These are phyloP conservation scores for Xanthostigma xanthostigma DNA, from an alignment of 2,888 invertebrate species.

Conservation along the genomic window DNA sequence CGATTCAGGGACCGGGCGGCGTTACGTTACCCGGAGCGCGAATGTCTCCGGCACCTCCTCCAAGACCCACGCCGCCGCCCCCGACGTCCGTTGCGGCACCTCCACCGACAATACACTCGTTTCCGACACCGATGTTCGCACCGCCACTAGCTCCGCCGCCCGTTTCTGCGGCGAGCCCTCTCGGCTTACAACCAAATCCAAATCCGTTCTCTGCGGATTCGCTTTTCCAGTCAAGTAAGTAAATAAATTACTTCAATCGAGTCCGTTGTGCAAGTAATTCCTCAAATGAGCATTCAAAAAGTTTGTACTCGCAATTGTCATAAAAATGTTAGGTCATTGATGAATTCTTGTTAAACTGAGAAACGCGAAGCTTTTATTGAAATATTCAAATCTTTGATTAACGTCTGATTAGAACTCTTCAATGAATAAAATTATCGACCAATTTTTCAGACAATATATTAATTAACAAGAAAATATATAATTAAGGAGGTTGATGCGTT, in stretches of 20 bases:
- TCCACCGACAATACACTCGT: slow-evolving; percentile 27
- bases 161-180: slow-evolving; percentile 46
- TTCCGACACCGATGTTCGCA: slow-evolving; percentile 34
- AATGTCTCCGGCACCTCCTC: slow-evolving; percentile 28
- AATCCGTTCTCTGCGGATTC: slow-evolving; percentile 82
- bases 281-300: too few relatives aligned
- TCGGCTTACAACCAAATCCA: slow-evolving; percentile 57
- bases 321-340: too few relatives aligned
- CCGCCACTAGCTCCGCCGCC: slow-evolving; percentile 36
- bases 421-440: too few relatives aligned
- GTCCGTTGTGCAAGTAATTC: too few relatives aligned
- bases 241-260: slow-evolving; percentile 9
- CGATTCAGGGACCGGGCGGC: neutral
- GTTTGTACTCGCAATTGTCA: too few relatives aligned
- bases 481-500: too few relatives aligned
- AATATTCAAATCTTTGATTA: too few relatives aligned
- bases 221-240: slow-evolving; percentile 71
- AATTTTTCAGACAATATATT: too few relatives aligned
- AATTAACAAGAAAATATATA: too few relatives aligned
- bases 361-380: too few relatives aligned
- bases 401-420: too few relatives aligned
- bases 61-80: slow-evolving; percentile 36
- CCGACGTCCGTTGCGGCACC: slow-evolving; percentile 32
- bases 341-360: too few relatives aligned
- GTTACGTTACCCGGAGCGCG: slow-evolving; percentile 19